Percentiles rank a stretch among this genome's conserved stretches.
These are phyloP conservation scores for Agonum fuliginosum DNA, from an alignment of 2,888 invertebrate species.

Conservation along the genomic window DNA sequence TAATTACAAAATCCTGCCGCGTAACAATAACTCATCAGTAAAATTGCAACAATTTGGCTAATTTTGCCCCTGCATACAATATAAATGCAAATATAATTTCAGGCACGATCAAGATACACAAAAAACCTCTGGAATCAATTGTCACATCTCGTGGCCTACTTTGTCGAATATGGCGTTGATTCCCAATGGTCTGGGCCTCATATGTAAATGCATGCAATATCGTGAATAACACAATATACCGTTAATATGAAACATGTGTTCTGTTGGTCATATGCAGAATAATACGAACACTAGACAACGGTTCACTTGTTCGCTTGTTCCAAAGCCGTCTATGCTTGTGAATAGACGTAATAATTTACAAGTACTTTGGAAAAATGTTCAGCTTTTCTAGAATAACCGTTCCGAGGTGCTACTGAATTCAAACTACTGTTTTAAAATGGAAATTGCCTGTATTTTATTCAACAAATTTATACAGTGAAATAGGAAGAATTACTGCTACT, in stretches of 20 bases:
- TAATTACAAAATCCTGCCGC: neutral
- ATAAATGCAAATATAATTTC: slow-evolving; percentile 28
- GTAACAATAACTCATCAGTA: neutral
- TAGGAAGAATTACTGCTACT: neutral
- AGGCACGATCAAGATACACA: neutral
- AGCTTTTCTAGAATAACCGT: slow-evolving; percentile 17
- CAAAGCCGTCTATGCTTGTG: neutral
- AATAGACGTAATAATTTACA: slow-evolving; percentile 24
- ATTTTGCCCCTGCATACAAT: too few relatives aligned
- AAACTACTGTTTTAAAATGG: slow-evolving; percentile 27
- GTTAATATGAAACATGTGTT: slow-evolving; percentile 39
- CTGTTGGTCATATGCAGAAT: neutral
- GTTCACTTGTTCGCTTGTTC: slow-evolving; percentile 14
- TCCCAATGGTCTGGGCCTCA: neutral
- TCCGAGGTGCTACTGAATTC: slow-evolving; percentile 17
- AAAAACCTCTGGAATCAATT: slow-evolving; percentile 10
- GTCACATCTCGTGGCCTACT: slow-evolving; percentile 2
- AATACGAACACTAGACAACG: slow-evolving; percentile 24
- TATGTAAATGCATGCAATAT: slow-evolving; percentile 2
- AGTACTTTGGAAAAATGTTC: slow-evolving; percentile 16
- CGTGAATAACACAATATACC: slow-evolving; percentile 22
- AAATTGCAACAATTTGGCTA: neutral
- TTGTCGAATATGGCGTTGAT: slow-evolving; percentile 17
- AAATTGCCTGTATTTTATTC: slow-evolving; percentile 14
- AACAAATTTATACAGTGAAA: neutral